These are phyloP conservation scores for Ichneumoninae sp. DNA, from an alignment of 2,888 invertebrate genomes.

Conservation along the genomic window DNA sequence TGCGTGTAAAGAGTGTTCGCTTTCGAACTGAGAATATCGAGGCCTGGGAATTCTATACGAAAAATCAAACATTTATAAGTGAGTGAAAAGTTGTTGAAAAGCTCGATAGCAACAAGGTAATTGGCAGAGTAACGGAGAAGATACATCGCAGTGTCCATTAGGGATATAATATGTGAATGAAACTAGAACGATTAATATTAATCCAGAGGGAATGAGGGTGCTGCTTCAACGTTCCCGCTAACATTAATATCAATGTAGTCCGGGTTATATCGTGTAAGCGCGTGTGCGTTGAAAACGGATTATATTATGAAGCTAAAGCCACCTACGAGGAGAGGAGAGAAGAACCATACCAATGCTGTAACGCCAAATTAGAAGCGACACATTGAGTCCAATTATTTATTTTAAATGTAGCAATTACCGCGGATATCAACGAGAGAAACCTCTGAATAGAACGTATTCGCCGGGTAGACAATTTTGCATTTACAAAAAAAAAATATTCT, in stretches of 20 bases:
- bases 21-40: conserved; percentile 11
- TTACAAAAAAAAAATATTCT: background rate
- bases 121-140: background rate
- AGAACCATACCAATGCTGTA: conserved; percentile 29
- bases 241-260: conserved; percentile 79
- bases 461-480: background rate
- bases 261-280: conserved; percentile 53
- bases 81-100: background rate
- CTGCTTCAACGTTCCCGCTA: conserved; percentile 52
- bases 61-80: background rate
- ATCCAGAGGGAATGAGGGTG: conserved; percentile 70
- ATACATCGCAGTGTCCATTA: conserved; percentile 1
- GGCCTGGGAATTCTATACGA: conserved; percentile 11
- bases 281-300: conserved; percentile 57
- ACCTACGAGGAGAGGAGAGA: background rate
- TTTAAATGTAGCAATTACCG: conserved; percentile 44
- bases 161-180: conserved; percentile 39
- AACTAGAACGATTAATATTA: conserved; percentile 77
- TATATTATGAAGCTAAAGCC: conserved; percentile 52
- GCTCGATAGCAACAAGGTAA: background rate
- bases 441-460: background rate
- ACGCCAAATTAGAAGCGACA: conserved; percentile 57
- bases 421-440: conserved; percentile 11
- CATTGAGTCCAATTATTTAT: background rate
- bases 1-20: conserved; percentile 35